Conservation (phyloP, 2,797 vertebrate species). For the Onychomys torridus region DNA sequence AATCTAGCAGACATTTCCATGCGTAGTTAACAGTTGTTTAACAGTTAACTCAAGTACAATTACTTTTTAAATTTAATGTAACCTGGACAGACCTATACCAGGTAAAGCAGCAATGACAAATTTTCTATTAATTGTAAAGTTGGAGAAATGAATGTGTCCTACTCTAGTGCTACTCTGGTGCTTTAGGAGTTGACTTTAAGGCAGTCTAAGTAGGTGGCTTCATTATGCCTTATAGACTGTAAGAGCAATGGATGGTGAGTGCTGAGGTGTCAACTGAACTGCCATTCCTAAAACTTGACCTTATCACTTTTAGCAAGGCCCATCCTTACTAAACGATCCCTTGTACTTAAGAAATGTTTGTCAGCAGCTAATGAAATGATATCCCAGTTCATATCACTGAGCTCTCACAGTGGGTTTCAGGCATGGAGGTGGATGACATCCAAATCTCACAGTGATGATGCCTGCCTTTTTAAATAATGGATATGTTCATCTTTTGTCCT, state of each 20-base stretch:
- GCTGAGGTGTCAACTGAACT: conserved; percentile 15
- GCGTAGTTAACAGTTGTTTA: conserved; percentile 6
- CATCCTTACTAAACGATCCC: conserved; percentile 59
- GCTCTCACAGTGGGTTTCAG: not conserved
- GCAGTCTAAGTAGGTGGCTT: not conserved
- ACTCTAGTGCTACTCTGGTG: not conserved
- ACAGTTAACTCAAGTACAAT: not conserved
- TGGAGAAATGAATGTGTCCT: not conserved
- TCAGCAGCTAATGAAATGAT: conserved; percentile 37
- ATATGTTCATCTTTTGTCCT: not conserved
- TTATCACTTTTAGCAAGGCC: conserved; percentile 56
- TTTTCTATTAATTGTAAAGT: not conserved
- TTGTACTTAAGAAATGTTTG: conserved; percentile 43
- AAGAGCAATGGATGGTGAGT: conserved; percentile 23
- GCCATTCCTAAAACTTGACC: conserved; percentile 68
- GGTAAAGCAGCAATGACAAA: not conserved
- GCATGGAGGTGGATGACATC: not conserved
- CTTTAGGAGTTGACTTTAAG: not conserved
- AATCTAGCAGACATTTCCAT: conserved; percentile 21
- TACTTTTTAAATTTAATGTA: not conserved
- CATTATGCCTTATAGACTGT: not conserved
- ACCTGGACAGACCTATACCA: not conserved
- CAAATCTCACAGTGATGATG: not conserved
- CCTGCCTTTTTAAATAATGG: not conserved
- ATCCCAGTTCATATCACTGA: not conserved